phyloP scores from a whole-genome alignment of 2,888 invertebrate species.

The Nudaria mundana region DNA sequence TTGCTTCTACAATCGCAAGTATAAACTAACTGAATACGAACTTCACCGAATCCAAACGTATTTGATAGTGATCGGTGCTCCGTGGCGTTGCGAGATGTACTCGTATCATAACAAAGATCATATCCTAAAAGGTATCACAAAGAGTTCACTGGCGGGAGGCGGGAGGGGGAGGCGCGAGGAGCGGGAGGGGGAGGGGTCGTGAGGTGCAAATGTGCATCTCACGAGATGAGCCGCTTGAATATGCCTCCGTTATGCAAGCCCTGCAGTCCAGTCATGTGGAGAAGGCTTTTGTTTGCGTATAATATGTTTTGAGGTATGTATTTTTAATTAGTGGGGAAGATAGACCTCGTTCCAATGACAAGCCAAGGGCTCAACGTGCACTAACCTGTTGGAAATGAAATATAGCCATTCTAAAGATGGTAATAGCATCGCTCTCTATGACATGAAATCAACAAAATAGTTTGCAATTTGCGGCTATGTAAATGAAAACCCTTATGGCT shows the following conservation, averaged over 20 bases:
- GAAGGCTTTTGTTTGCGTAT: not conserved
- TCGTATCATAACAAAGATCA: too few species aligned
- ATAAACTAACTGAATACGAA: too few species aligned
- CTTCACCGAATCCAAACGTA: too few species aligned
- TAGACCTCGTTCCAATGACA: not conserved
- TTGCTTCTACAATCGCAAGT: too few species aligned
- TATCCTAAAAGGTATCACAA: slow-evolving; percentile 48
- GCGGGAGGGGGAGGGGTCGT: not conserved
- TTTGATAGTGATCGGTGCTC: slow-evolving; percentile 21
- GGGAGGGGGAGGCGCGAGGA: slow-evolving; percentile 1
- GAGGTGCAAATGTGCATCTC: slow-evolving; percentile 58
- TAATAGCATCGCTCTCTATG: too few species aligned
- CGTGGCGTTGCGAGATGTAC: slow-evolving; percentile 13
- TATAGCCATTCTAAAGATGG: too few species aligned
- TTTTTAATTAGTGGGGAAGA: too few species aligned
- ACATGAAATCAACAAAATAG: too few species aligned
- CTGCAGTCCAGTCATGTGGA: slow-evolving; percentile 7
- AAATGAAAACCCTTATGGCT: too few species aligned
- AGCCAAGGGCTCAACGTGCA: not conserved
- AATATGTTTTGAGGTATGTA: too few species aligned
- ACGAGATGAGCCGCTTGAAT: slow-evolving; percentile 47
- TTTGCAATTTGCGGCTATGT: too few species aligned
- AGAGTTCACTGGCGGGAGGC: slow-evolving; percentile 38
- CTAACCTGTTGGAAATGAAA: not conserved
- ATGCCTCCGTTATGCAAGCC: slow-evolving; percentile 38